Evolutionary conservation across 2,113 vertebrate genomes (phyloP).

Genomic region (Ahaetulla prasina): DNA sequence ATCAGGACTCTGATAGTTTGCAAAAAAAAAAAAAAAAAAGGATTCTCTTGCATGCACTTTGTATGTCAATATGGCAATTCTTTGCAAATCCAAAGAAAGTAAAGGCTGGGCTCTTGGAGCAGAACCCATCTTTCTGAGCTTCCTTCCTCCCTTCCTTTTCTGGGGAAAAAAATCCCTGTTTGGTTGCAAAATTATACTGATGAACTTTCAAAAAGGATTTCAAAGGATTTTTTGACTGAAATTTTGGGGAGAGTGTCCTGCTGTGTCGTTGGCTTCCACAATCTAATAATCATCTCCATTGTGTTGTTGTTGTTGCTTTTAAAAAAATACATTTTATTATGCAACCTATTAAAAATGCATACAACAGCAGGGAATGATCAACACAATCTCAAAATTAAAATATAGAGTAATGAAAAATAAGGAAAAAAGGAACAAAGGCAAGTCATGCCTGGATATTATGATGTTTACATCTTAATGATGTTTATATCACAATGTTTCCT

Average conservation of each 20-base stretch:
- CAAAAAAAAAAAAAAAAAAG: slow-evolving; percentile 39
- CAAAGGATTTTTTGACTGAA: neutral
- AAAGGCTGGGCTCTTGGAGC: neutral
- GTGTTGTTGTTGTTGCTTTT: too few relatives aligned
- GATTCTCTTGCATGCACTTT: slow-evolving; percentile 34
- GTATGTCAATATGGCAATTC: neutral
- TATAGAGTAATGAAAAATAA: neutral
- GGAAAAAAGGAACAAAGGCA: neutral
- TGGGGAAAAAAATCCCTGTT: neutral
- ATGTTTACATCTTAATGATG: neutral
- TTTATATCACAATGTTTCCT: neutral
- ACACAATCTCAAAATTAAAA: neutral
- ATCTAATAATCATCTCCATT: neutral
- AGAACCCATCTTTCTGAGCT: neutral
- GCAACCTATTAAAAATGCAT: neutral
- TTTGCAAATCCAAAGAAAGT: neutral
- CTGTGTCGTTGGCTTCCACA: neutral
- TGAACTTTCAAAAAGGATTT: neutral
- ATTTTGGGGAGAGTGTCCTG: neutral
- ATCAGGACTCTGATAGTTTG: slow-evolving; percentile 17
- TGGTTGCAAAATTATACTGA: neutral
- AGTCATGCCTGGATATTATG: neutral
- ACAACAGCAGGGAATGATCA: neutral
- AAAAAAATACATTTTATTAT: neutral
- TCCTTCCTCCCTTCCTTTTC: neutral